Evolutionary conservation across 2,797 vertebrate genomes (phyloP).

Genomic region (Carcharodon carcharias): DNA sequence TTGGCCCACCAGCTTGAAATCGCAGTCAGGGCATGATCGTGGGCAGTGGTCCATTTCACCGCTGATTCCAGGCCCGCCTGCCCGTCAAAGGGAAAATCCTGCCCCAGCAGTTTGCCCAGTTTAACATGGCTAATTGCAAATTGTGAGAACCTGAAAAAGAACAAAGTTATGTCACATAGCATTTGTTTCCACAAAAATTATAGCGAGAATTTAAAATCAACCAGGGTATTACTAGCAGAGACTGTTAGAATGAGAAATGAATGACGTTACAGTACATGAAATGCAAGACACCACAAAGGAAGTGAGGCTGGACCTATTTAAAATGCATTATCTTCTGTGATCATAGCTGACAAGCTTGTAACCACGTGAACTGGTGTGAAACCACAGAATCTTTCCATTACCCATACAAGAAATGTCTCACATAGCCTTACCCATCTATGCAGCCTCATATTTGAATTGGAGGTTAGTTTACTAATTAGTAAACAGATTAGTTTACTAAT

Average conservation of each 20-base stretch:
- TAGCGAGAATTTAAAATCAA: background rate
- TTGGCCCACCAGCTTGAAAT: too few relatives aligned
- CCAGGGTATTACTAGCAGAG: background rate
- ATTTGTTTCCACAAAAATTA: background rate
- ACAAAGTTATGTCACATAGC: background rate
- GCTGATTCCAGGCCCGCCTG: too few relatives aligned
- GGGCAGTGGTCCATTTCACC: too few relatives aligned
- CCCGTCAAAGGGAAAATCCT: too few relatives aligned
- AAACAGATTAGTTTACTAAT: too few relatives aligned
- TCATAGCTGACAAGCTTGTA: background rate
- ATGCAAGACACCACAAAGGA: constrained; percentile 20
- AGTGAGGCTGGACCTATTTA: background rate
- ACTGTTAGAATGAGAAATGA: background rate
- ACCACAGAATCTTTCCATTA: constrained; percentile 24
- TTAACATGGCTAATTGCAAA: background rate
- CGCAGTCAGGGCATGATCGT: too few relatives aligned
- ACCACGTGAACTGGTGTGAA: background rate
- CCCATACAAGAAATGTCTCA: background rate
- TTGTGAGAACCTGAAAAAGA: background rate
- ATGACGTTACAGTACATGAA: background rate
- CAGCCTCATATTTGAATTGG: background rate
- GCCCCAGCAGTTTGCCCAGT: background rate
- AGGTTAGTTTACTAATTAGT: background rate
- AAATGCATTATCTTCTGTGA: background rate
- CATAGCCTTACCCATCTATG: background rate